These are phyloP conservation scores for Todiramphus chloris DNA, from an alignment of 2,113 vertebrate species.

Conservation along the genomic window DNA sequence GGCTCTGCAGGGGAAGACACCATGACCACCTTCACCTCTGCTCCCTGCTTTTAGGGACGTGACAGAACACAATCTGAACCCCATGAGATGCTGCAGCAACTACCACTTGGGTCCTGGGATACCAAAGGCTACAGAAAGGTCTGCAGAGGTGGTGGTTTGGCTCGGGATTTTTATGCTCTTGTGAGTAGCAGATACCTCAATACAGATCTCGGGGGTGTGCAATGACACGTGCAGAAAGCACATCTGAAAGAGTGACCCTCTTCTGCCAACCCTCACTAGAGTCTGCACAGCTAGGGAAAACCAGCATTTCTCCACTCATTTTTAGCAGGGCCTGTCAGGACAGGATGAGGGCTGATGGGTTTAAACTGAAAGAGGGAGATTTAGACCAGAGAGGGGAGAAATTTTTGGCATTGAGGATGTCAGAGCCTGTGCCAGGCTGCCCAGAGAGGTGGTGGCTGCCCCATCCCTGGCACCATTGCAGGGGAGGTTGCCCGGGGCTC, in stretches of 20 bases:
- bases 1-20: not conserved
- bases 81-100: accelerated
- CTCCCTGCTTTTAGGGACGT: not conserved
- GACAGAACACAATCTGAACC: not conserved
- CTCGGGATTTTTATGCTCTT: not conserved
- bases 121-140: no score
- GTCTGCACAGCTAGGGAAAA: accelerated
- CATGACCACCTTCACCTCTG: not conserved
- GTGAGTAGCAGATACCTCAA: not conserved
- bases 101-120: not conserved
- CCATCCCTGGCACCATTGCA: not conserved
- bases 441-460: not conserved
- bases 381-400: not conserved
- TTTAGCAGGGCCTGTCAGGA: no score
- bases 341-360: no score
- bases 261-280: not conserved
- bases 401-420: not conserved
- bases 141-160: not conserved
- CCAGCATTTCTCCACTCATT: not conserved
- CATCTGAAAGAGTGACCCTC: not conserved
- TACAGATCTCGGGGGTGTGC: not conserved
- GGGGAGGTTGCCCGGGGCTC: no score
- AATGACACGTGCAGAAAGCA: accelerated
- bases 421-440: not conserved
- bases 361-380: not conserved